Conservation (phyloP, 2,797 vertebrate genomes). For the Xenops minutus region DNA sequence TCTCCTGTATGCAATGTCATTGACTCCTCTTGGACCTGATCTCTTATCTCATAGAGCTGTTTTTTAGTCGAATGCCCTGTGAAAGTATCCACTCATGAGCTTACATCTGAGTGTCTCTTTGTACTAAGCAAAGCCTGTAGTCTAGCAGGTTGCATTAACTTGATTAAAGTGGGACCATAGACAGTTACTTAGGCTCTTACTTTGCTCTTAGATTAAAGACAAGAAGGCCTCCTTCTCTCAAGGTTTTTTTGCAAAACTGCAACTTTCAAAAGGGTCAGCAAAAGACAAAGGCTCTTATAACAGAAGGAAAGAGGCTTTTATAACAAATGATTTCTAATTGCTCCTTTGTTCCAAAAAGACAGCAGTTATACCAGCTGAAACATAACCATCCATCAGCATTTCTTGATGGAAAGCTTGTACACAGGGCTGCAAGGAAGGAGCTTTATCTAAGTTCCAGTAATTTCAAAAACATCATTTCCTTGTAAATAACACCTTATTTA, state of each 20-base stretch:
- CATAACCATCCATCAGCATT: conserved; percentile 77
- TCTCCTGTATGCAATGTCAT: conserved; percentile 42
- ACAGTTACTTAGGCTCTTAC: conserved; percentile 85
- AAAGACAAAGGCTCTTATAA: conserved; percentile 88
- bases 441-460: conserved; percentile 79
- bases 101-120: conserved; percentile 90
- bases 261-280: conserved; percentile 92
- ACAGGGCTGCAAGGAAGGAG: conserved; percentile 66
- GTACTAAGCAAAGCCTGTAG: conserved; percentile 84
- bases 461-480: conserved; percentile 81
- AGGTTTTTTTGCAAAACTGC: conserved; percentile 80
- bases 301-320: conserved; percentile 93
- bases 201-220: conserved; percentile 95
- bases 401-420: conserved; percentile 85
- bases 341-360: conserved; percentile 89
- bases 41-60: conserved; percentile 69
- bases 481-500: conserved; percentile 69
- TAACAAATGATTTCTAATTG: conserved; percentile 98
- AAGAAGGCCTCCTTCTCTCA: conserved; percentile 76
- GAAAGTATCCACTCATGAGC: conserved; percentile 80
- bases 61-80: conserved; percentile 76
- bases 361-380: conserved; percentile 82
- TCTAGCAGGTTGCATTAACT: conserved; percentile 91
- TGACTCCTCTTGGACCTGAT: conserved; percentile 72
- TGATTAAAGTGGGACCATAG: conserved; percentile 92